A percentile compares a stretch with the other conserved stretches of the same genome.
Conservation (phyloP, 1,140 invertebrate species). For the Chironomus striatipennis region DNA sequence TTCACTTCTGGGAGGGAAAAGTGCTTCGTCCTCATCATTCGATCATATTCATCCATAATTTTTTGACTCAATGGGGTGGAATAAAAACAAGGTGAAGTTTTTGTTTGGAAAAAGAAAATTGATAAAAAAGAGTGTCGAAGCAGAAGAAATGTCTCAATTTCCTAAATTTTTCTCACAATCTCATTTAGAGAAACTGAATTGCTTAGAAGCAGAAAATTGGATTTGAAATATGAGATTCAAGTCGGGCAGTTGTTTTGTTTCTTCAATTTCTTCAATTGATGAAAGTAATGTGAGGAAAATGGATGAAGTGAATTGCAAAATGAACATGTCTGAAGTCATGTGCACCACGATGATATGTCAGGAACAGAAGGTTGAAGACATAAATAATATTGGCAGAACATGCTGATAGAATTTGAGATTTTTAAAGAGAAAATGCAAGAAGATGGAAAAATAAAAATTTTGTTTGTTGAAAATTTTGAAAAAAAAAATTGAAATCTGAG, state of each 20-base stretch:
- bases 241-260: background rate
- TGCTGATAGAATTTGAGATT: background rate
- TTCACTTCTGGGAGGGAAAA: too few relatives aligned
- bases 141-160: background rate
- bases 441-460: too few relatives aligned
- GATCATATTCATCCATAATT: constrained; percentile 5
- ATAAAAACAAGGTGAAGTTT: background rate
- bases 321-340: background rate
- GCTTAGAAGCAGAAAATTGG: background rate
- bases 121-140: background rate
- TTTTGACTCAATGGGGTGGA: background rate
- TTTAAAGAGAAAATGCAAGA: too few relatives aligned
- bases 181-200: too few relatives aligned
- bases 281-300: too few relatives aligned
- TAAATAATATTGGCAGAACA: background rate
- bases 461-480: too few relatives aligned
- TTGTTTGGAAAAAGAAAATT: background rate
- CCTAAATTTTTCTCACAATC: too few relatives aligned
- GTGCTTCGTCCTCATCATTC: background rate
- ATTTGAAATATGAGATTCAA: background rate
- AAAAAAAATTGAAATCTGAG: too few relatives aligned
- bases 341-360: background rate
- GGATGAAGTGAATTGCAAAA: background rate
- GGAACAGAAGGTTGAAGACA: background rate
- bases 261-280: too few relatives aligned